Evolutionary conservation across 2,888 invertebrate genomes (phyloP).

Genomic region (Apomyelois bistriatella): DNA sequence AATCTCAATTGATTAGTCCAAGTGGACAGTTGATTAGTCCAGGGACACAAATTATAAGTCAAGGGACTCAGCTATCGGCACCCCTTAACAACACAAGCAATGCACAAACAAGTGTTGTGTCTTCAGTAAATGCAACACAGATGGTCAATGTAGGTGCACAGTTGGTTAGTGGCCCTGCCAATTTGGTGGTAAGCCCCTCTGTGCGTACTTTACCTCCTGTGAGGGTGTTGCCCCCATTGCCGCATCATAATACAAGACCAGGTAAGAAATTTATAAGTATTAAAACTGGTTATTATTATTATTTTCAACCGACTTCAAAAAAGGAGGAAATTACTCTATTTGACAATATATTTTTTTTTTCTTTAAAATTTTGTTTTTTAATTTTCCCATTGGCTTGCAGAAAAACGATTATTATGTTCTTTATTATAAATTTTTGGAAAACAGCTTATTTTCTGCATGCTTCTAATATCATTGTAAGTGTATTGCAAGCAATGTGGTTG

Average conservation of each 20-base stretch:
- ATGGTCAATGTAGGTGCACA: conserved; percentile 64
- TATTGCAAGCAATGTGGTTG: no score
- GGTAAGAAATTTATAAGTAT: conserved; percentile 43
- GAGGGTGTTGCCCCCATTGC: conserved; percentile 62
- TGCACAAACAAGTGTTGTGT: conserved; percentile 47
- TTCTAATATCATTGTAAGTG: no score
- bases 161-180: conserved; percentile 53
- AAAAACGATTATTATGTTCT: no score
- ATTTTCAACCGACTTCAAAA: no score
- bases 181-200: conserved; percentile 62
- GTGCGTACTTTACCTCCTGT: conserved; percentile 66
- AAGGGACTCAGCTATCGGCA: conserved; percentile 64
- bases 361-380: no score
- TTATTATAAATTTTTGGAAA: no score
- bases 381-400: no score
- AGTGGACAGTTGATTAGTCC: conserved; percentile 60
- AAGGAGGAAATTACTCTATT: background rate
- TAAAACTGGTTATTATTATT: no score
- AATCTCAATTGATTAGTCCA: conserved; percentile 58
- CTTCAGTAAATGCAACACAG: conserved; percentile 51
- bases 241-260: conserved; percentile 64
- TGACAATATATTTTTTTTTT: no score
- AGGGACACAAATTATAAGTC: conserved; percentile 71
- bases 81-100: conserved; percentile 48
- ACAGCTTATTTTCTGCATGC: no score